A percentile compares a stretch with the other conserved stretches of the same genome.
phyloP scores from a whole-genome alignment of 2,797 vertebrate species.

The Labroides dimidiatus region DNA sequence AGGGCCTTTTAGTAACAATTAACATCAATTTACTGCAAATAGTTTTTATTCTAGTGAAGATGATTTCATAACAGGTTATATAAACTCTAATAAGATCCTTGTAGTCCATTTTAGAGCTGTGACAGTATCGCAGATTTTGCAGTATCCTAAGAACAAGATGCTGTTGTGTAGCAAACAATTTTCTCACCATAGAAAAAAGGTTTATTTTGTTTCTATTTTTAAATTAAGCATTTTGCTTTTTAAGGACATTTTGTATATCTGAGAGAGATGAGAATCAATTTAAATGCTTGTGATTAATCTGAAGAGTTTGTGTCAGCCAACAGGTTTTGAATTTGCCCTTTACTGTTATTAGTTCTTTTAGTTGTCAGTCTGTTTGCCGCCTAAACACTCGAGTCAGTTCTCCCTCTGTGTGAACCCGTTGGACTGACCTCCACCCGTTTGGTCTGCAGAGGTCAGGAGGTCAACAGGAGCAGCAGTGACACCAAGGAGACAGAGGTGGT shows the following conservation, averaged over 20 bases:
- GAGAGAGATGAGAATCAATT: too few relatives aligned
- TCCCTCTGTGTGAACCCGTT: not conserved
- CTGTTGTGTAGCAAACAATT: not conserved
- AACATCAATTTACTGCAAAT: not conserved
- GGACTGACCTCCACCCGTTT: conserved; percentile 7
- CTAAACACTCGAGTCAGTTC: not conserved
- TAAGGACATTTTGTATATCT: not conserved
- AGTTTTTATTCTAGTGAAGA: not conserved
- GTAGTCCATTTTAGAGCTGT: not conserved
- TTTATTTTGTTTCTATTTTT: not conserved
- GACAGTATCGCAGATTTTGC: too few relatives aligned
- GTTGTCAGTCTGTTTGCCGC: conserved; percentile 27
- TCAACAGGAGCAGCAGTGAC: not conserved
- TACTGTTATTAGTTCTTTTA: not conserved
- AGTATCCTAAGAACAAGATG: too few relatives aligned
- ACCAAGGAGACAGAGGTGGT: not conserved
- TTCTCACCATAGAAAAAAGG: not conserved
- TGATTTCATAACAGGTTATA: not conserved
- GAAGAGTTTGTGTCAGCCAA: not conserved
- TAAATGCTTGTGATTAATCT: not conserved
- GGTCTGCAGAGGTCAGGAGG: conserved; percentile 11
- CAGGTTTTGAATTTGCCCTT: not conserved
- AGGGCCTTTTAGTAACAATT: not conserved
- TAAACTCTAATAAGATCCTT: too few relatives aligned
- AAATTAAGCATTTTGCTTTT: not conserved